Evolutionary conservation across 2,888 invertebrate genomes (phyloP), one percentile per base, ranked within the genome.

Genomic region (Rhopalosiphum nymphaeae): DNA sequence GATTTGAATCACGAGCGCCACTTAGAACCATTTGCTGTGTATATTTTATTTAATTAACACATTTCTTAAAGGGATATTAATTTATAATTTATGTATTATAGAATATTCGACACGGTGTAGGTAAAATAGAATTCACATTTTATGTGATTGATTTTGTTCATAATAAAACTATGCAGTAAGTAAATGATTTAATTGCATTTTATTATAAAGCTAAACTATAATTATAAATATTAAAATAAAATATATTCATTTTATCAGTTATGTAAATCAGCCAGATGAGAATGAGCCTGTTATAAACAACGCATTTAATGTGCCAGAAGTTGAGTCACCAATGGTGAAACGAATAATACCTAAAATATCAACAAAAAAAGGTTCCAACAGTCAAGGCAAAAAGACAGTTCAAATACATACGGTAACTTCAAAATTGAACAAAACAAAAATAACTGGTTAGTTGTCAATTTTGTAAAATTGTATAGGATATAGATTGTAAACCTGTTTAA

Each of bases 271-370:
- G 42, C 7, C 67, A 4, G 57, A 67, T 53, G 53, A 67, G 29
- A 67, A 61, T 53, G 53, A 92, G n/a, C 49, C 42, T 67, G 7
- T 42, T 86, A 44, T 29, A 11, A 94, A 36, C 25, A 93, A 93
- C 49, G 53, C 61, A 25, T 94, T 94, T 87, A 87, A 94, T 91
- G 94, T 94, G 29, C 94, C 94, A 67, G 94, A 94, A 94, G 91
- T 94, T 25, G 94, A 94, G 42, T 87, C 86, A 10, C 44, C 94
- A 3, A 91, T 36, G 44, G 94, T 61, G 11, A 67, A 91, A 42
- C 49, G 13, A 67, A 91, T 87, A n/a, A 29, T 67, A 13, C 94
- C 91, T 0, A 89, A 88, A 44, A n/a, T 53, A 57, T 94, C 94
- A 3, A 44, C 89, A 44, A 53, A 67, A 25, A 91, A 67, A 94